Conservation (phyloP, 1,140 invertebrate species). For the Calephelis nemesis region DNA sequence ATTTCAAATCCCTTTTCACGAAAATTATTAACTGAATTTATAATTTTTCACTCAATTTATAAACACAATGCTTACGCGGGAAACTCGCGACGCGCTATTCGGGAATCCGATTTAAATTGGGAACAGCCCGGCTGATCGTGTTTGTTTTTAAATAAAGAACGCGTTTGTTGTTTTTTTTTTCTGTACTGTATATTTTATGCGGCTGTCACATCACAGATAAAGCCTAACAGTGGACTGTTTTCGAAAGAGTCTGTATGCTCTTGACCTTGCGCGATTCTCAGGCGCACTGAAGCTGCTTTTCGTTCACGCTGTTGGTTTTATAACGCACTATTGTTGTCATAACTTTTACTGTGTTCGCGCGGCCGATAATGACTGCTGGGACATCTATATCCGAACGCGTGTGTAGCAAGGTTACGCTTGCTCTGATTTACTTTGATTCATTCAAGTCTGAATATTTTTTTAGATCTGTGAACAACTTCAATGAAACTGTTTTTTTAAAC, state of each 20-base stretch:
- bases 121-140: slow-evolving; percentile 41
- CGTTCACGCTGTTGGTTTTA: slow-evolving; percentile 61
- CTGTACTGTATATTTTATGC: slow-evolving; percentile 30
- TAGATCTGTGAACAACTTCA: too few relatives aligned
- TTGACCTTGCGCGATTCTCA: slow-evolving; percentile 68
- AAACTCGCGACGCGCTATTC: slow-evolving; percentile 32
- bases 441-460: too few relatives aligned
- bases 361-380: slow-evolving; percentile 16
- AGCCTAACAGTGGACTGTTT: slow-evolving; percentile 53
- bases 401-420: slow-evolving; percentile 19
- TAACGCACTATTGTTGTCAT: slow-evolving; percentile 70
- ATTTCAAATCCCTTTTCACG: slow-evolving; percentile 17
- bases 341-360: slow-evolving; percentile 56
- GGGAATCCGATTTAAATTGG: slow-evolving; percentile 44
- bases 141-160: slow-evolving; percentile 38
- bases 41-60: slow-evolving; percentile 1
- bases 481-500: too few relatives aligned
- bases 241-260: slow-evolving; percentile 57
- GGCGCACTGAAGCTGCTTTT: slow-evolving; percentile 65
- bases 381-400: slow-evolving; percentile 20
- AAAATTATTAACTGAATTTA: background rate
- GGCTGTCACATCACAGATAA: slow-evolving; percentile 54
- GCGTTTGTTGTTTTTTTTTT: slow-evolving; percentile 36
- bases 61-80: slow-evolving; percentile 43
- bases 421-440: slow-evolving; percentile 4